Conservation (phyloP, 2,888 invertebrate species). For the Anoplius nigerrimus region DNA sequence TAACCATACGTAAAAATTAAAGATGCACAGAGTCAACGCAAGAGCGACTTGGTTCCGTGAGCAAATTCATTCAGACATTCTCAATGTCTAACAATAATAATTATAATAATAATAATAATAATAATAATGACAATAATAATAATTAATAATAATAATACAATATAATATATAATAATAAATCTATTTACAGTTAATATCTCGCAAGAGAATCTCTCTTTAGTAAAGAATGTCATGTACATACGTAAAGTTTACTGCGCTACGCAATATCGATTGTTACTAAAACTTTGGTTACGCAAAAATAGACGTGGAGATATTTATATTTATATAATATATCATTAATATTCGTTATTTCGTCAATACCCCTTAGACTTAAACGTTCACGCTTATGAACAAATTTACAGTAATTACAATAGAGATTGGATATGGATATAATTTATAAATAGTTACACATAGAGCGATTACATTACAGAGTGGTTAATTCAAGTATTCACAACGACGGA, state of each 20-base stretch:
- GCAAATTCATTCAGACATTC: constrained; percentile 38
- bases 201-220: constrained; percentile 33
- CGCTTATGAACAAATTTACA: constrained; percentile 72
- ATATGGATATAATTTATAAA: constrained; percentile 63
- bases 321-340: constrained; percentile 26
- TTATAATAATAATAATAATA: constrained; percentile 32
- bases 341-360: constrained; percentile 31
- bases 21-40: constrained; percentile 22
- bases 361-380: constrained; percentile 32
- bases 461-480: constrained; percentile 55
- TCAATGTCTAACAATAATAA: constrained; percentile 36
- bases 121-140: constrained; percentile 26
- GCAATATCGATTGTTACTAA: constrained; percentile 57
- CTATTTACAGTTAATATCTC: constrained; percentile 60
- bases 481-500: constrained; percentile 33
- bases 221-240: constrained; percentile 45
- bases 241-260: constrained; percentile 40
- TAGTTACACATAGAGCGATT: constrained; percentile 63
- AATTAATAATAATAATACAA: constrained; percentile 34
- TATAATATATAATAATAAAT: constrained; percentile 56
- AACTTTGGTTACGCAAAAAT: constrained; percentile 74
- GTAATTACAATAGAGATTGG: constrained; percentile 64
- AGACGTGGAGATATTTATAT: constrained; percentile 52
- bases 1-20: constrained; percentile 33
- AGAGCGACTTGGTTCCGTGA: constrained; percentile 34